Percentiles rank a stretch among this genome's conserved stretches.
phyloP scores from a whole-genome alignment of 2,113 vertebrate species.

The Xenopus tropicalis region DNA sequence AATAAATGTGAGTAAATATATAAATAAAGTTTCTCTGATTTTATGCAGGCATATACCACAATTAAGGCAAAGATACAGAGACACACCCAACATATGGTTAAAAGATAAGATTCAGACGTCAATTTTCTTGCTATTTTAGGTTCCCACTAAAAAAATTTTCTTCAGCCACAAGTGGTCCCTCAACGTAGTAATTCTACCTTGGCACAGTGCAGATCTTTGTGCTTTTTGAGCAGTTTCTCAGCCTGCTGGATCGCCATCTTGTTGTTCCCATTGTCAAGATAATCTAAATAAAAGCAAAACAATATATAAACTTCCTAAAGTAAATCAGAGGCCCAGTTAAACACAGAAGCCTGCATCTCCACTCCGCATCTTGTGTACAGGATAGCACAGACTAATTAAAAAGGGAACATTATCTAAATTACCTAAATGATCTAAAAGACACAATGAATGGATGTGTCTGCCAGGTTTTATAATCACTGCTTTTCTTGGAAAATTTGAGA shows the following conservation, averaged over 20 bases:
- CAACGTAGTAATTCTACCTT: conserved; percentile 69
- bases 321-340: background rate
- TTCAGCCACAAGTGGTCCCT: too few species aligned
- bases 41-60: too few species aligned
- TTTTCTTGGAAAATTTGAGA: too few species aligned
- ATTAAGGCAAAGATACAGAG: too few species aligned
- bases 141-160: too few species aligned
- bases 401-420: background rate
- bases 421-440: too few species aligned
- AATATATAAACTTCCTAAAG: background rate
- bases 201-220: conserved; percentile 96
- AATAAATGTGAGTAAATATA: too few species aligned
- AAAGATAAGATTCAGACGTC: too few species aligned
- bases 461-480: too few species aligned
- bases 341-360: background rate
- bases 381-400: background rate
- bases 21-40: too few species aligned
- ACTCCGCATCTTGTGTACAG: background rate
- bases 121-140: too few species aligned
- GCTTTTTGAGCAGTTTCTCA: conserved; percentile 96
- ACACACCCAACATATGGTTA: too few species aligned
- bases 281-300: conserved; percentile 69
- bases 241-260: conserved; percentile 99
- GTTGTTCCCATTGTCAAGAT: conserved; percentile 99
- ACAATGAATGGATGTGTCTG: background rate